These are phyloP conservation scores for Alaudala cheleensis DNA, from an alignment of 2,113 vertebrate species.

Conservation along the genomic window DNA sequence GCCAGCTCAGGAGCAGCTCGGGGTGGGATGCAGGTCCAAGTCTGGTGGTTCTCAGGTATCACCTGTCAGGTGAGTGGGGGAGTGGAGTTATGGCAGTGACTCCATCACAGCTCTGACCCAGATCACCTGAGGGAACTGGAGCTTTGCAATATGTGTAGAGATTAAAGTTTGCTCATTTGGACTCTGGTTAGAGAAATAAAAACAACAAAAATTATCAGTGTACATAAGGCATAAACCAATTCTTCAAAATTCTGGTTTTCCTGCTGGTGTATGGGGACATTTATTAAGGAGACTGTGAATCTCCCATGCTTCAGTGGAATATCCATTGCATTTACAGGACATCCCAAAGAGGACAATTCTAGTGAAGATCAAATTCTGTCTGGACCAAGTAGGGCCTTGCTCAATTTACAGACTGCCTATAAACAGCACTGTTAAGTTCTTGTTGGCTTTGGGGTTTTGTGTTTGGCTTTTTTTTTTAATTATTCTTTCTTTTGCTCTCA, in stretches of 20 bases:
- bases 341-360: background rate
- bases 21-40: background rate
- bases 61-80: background rate
- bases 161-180: background rate
- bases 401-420: background rate
- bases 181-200: background rate
- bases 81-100: background rate
- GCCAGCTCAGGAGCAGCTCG: background rate
- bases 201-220: background rate
- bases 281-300: background rate
- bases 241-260: background rate
- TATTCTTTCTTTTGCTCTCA: conserved; percentile 5
- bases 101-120: background rate
- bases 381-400: background rate
- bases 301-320: background rate
- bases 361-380: background rate
- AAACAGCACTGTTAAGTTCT: background rate
- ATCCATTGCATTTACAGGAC: background rate
- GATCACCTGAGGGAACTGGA: background rate
- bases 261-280: background rate
- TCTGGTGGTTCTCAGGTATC: background rate
- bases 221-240: background rate
- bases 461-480: background rate
- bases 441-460: background rate
- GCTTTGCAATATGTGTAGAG: background rate